Evolutionary conservation across 92 coral and sea anemone genomes (phyloP), one percentile per base, ranked within the genome.

Genomic region (Zoanthus solanderi): DNA sequence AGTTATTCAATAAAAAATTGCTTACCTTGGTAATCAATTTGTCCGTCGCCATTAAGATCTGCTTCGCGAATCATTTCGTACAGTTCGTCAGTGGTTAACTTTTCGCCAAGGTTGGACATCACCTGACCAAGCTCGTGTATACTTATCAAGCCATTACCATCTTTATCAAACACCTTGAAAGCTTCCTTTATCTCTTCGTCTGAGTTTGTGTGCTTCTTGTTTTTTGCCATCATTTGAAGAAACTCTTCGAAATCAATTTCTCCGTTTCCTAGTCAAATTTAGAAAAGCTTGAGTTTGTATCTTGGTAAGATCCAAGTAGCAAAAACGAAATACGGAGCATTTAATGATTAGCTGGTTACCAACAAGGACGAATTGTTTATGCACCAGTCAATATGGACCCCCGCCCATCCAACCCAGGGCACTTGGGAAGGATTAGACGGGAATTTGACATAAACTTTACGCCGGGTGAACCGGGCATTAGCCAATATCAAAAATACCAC

Each of bases 61-160:
- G 99, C 99, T 78, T 96, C 97, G 72, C 94, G 84, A 56, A 96
- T 93, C 93, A 96, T 95, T 72, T 93, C 97, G 68, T 96, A 96
- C n/a, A 96, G 83, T 53, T 96, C 99, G 34, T 96, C 99, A 45
- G 95, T 98, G 15, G 98, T 96, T 47, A 92, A 90, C 52, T 90
- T 93, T 77, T 96, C 98, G 0, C 99, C 99, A 9, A 95, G 93
- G 71, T 89, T 95, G 28, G 91, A 78, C 98, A 95, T 95, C 74
- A 95, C 94, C 18, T 91, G 98, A 69, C 90, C 85, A 16, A 96
- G 94, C 50, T 96, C 99, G 45, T 92, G 87, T n/a, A 94, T 89
- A 78, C 96, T 92, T 23, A 96, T 93, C 78, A 92, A 61, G 0
- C 99, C 99, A 37, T 95, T 87, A 17, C 93, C 96, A 84, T 92